Conservation (phyloP, 2,797 vertebrate genomes). For the Harpagifer antarcticus region DNA sequence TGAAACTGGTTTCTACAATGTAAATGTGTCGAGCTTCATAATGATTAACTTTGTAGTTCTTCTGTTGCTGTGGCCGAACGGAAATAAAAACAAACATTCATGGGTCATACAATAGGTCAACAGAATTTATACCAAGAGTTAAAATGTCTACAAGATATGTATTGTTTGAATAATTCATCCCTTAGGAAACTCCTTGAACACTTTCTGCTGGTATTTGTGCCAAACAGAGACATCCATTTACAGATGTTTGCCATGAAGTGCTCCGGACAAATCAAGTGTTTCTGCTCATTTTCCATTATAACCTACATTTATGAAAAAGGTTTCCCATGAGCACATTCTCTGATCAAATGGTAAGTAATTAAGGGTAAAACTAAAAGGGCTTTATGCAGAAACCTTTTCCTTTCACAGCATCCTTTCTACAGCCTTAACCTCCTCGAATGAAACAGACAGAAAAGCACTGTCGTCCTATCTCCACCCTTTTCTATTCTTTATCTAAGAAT, state of each 20-base stretch:
- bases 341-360: constrained; percentile 66
- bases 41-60: background rate
- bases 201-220: constrained; percentile 8
- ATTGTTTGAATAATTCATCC: background rate
- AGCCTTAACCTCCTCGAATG: constrained; percentile 40
- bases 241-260: constrained; percentile 21
- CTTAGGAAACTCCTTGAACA: constrained; percentile 1
- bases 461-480: constrained; percentile 39
- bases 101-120: background rate
- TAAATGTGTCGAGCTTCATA: background rate
- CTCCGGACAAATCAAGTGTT: background rate
- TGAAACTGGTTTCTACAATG: background rate
- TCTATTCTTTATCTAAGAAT: constrained; percentile 47
- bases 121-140: background rate
- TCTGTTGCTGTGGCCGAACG: background rate
- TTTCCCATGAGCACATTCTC: constrained; percentile 45
- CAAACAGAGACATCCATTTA: constrained; percentile 1
- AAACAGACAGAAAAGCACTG: constrained; percentile 43
- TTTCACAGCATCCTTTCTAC: constrained; percentile 48
- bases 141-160: constrained; percentile 19
- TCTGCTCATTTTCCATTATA: constrained; percentile 35
- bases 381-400: constrained; percentile 36
- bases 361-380: constrained; percentile 17
- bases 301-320: constrained; percentile 59
- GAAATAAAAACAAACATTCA: background rate